These are phyloP conservation scores for Acronicta aceris DNA, from an alignment of 2,888 invertebrate species.

Conservation along the genomic window DNA sequence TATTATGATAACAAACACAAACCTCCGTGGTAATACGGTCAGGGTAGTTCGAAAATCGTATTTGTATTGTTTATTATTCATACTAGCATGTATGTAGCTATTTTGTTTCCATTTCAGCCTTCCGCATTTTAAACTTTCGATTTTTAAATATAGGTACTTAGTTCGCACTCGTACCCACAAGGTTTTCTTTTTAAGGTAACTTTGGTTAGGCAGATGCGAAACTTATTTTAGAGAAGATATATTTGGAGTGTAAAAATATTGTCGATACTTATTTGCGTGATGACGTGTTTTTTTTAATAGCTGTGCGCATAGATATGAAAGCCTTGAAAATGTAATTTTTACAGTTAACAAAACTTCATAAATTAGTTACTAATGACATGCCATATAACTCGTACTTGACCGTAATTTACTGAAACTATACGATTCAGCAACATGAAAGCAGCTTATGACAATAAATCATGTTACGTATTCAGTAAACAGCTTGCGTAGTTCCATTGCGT, in stretches of 20 bases:
- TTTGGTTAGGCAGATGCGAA: conserved; percentile 13
- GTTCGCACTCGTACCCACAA: conserved; percentile 10
- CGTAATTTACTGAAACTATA: conserved; percentile 45
- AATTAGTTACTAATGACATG: conserved; percentile 36
- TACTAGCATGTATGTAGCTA: too few relatives aligned
- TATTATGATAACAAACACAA: too few relatives aligned
- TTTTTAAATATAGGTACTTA: background rate
- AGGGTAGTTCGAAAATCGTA: too few relatives aligned
- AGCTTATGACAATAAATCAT: conserved; percentile 49
- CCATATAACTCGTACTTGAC: conserved; percentile 28
- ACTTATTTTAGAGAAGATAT: conserved; percentile 6
- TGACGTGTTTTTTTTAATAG: background rate
- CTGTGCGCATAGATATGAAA: conserved; percentile 4
- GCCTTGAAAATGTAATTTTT: conserved; percentile 33
- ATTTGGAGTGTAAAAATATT: conserved; percentile 1
- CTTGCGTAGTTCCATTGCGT: conserved; percentile 43
- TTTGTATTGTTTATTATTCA: too few relatives aligned
- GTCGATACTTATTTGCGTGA: background rate
- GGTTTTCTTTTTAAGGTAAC: conserved; percentile 5
- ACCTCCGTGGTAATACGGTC: too few relatives aligned
- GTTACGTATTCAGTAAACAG: conserved; percentile 47
- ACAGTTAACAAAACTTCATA: conserved; percentile 32
- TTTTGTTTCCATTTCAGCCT: background rate
- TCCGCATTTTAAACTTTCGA: conserved; percentile 14
- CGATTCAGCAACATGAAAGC: conserved; percentile 38